These are phyloP conservation scores for Elysia crispata DNA, from an alignment of 2,888 invertebrate species.

Conservation along the genomic window DNA sequence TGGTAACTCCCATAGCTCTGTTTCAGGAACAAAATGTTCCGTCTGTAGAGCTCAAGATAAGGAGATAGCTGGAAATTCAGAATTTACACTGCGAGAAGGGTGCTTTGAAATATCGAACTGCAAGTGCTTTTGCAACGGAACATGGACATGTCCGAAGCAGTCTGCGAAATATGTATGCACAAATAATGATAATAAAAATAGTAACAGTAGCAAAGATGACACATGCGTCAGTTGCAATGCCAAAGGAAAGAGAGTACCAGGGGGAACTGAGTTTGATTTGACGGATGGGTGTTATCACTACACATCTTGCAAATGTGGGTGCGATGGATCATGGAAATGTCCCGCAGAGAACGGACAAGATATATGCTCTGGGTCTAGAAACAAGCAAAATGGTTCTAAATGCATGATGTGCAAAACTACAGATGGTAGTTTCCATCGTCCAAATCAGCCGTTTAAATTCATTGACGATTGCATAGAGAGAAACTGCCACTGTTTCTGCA, in stretches of 20 bases:
- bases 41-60: slow-evolving; percentile 59
- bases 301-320: slow-evolving; percentile 63
- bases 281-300: slow-evolving; percentile 65
- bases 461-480: slow-evolving; percentile 56
- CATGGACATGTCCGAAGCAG: slow-evolving; percentile 65
- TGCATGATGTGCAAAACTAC: slow-evolving; percentile 44
- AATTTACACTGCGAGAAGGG: slow-evolving; percentile 62
- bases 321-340: slow-evolving; percentile 70
- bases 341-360: slow-evolving; percentile 59
- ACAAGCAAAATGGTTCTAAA: neutral
- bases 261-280: slow-evolving; percentile 62
- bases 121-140: slow-evolving; percentile 67
- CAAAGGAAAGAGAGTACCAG: slow-evolving; percentile 55
- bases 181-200: neutral
- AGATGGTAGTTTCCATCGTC: slow-evolving; percentile 40
- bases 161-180: slow-evolving; percentile 59
- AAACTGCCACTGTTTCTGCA: slow-evolving; percentile 64
- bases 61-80: slow-evolving; percentile 58
- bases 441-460: slow-evolving; percentile 41
- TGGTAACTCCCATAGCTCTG: neutral
- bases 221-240: slow-evolving; percentile 61
- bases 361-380: slow-evolving; percentile 50
- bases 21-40: slow-evolving; percentile 49
- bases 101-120: slow-evolving; percentile 66
- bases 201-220: slow-evolving; percentile 15